Base-by-base conservation (phyloP, 2,888 invertebrate genomes). In the Andricus curvator region DNA sequence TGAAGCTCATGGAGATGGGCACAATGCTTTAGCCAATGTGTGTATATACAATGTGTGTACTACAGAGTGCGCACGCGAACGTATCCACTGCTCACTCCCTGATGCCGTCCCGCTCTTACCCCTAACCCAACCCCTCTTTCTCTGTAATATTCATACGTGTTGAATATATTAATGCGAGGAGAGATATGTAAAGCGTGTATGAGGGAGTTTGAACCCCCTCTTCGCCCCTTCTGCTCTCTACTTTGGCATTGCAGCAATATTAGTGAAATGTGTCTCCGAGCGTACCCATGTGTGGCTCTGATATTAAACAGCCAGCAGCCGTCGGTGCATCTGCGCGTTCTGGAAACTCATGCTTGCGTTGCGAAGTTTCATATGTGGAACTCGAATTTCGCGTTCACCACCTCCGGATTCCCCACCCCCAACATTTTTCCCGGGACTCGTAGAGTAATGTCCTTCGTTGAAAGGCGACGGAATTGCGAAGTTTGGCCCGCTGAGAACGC, bases 261-360 rank as follows among this genome's bases (percentile, higher is more conserved):
- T 90, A 91, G 90, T 90, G 90, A 91, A 92, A 91, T 91, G 90
- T 92, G 91, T 91, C 91, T 91, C 89, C 86, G 86, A 87, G 87
- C 87, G 88, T 86, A 89, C 89, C 90, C 92, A 90, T 90, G 90
- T 91, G 92, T 89, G 89, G 85, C 89, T 85, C 89, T 89, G 91
- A 92, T 92, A 92, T 92, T 91, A 92, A 92, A 92, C 91, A 91
- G 91, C 90, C 91, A 91, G 90, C 90, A 89, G 87, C 88, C 88
- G 86, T 84, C 88, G 87, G 87, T 90, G 90, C 90, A 90, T 90
- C 90, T 89, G 90, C 89, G 87, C 85, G 85, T 85, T 80, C 78
- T 68, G 74, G 65, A 82, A 67, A 74, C 70, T 82, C 85, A 79
- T 78, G 70, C 60, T 77, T 74, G 83, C 80, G 83, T 79, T 85